phyloP scores from a whole-genome alignment of 2,113 vertebrate genomes.

The Balaenoptera acutorostrata region DNA sequence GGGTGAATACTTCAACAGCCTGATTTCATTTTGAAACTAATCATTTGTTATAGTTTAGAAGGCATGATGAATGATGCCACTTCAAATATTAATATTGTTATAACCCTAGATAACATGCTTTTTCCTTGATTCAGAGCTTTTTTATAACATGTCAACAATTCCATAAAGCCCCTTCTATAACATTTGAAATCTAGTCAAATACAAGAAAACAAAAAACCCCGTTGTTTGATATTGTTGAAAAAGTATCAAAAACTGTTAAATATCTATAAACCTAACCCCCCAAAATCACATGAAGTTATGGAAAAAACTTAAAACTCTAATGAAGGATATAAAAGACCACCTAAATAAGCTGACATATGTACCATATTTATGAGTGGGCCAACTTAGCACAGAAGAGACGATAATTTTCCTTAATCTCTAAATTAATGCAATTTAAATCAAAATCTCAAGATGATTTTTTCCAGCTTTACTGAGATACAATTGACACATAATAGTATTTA shows the following conservation, averaged over 20 bases:
- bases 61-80: background rate
- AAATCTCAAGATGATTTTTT: background rate
- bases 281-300: background rate
- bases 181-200: background rate
- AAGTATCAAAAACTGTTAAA: slow-evolving; percentile 1
- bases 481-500: background rate
- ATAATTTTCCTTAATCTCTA: background rate
- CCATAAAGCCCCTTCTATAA: background rate
- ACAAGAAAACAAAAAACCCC: background rate
- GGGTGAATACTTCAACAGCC: background rate
- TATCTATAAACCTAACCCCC: background rate
- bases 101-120: background rate
- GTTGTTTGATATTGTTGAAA: background rate
- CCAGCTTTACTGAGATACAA: background rate
- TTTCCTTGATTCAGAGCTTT: background rate
- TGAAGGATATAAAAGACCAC: background rate
- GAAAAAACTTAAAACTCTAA: background rate
- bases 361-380: background rate
- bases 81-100: slow-evolving; percentile 24
- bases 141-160: background rate
- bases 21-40: slow-evolving; percentile 29
- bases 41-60: background rate
- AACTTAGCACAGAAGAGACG: background rate
- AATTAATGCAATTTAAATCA: background rate
- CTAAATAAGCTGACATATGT: background rate